Evolutionary conservation across 2,113 vertebrate genomes (phyloP).

Genomic region (Hassar affinis): DNA sequence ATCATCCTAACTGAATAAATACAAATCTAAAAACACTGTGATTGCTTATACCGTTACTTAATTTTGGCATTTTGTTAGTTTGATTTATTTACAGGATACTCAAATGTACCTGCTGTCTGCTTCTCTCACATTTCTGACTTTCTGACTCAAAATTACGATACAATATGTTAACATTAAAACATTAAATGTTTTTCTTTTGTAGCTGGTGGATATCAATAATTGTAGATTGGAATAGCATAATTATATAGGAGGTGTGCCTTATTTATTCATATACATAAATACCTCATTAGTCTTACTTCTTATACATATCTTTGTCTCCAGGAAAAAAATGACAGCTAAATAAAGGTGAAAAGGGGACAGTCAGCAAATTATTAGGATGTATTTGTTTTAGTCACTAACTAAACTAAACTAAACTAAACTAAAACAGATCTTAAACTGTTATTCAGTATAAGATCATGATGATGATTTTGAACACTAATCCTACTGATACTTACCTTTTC

Average conservation of each 20-base stretch:
- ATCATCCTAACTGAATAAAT: no score
- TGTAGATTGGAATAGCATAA: background rate
- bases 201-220: background rate
- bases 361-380: background rate
- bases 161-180: background rate
- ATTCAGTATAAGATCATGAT: background rate
- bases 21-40: no score
- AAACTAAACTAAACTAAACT: no score
- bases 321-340: background rate
- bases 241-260: background rate
- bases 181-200: no score
- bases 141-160: background rate
- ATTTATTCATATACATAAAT: background rate
- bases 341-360: background rate
- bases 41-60: no score
- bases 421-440: background rate
- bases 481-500: constrained; percentile 22
- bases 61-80: no score
- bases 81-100: no score
- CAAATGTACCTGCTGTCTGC: no score
- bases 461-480: background rate
- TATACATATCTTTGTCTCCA: background rate
- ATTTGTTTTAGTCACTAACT: background rate
- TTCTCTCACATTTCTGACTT: background rate
- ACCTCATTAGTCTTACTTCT: background rate